phyloP scores from a whole-genome alignment of 2,797 vertebrate species.

The Eutrigla gurnardus region DNA sequence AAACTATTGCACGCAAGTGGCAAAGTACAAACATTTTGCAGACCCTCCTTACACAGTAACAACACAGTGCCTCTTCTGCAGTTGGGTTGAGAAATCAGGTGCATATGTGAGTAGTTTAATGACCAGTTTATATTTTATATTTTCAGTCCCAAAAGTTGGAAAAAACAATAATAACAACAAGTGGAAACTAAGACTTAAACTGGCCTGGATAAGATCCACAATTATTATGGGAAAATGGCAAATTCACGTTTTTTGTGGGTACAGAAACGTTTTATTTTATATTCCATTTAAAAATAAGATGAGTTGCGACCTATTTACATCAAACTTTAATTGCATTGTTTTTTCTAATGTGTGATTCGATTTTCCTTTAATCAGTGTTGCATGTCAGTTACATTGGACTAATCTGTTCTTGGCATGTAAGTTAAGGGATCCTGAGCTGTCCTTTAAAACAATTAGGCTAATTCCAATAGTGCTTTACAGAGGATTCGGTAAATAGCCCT shows the following conservation, averaged over 20 bases:
- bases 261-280: not conserved
- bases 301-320: not conserved
- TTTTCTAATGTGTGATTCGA: constrained; percentile 26
- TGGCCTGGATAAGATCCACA: not conserved
- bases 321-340: constrained; percentile 35
- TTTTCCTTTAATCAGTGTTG: constrained; percentile 35
- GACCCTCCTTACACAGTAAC: not conserved
- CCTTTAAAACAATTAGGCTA: constrained; percentile 33
- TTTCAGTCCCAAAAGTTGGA: not conserved
- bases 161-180: not conserved
- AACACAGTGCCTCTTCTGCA: not conserved
- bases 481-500: not conserved
- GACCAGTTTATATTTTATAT: not conserved
- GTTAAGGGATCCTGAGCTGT: constrained; percentile 28
- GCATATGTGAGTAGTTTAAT: not conserved
- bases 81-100: not conserved
- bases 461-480: constrained; percentile 9
- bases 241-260: not conserved
- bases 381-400: constrained; percentile 46
- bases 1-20: no score
- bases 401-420: constrained; percentile 60
- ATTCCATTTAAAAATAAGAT: not conserved
- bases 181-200: not conserved
- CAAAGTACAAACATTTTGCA: not conserved
- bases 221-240: not conserved